Base-by-base conservation (phyloP, 2,797 vertebrate genomes). In the Spinus pinus region DNA sequence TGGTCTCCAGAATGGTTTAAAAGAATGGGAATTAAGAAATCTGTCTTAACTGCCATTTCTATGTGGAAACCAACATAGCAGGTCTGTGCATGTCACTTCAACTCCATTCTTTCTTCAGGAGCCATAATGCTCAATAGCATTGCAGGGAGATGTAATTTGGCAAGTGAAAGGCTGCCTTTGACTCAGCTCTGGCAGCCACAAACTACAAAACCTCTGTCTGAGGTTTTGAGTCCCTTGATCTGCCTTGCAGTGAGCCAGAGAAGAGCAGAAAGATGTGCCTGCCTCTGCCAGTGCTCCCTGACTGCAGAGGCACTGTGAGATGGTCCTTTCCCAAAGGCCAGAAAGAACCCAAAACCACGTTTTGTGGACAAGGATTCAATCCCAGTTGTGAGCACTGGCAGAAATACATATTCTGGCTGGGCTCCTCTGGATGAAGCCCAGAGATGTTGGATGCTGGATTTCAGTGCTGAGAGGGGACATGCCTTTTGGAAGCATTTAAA, bases 51-150 rank as follows among this genome's bases (percentile, higher is more conserved):
- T 23, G 10, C 30, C 16, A 12, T 74, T 81, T 74, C 35, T 54
- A 0, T n/a, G 20, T 75, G 72, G 50, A 85, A 90, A 56, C 4
- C 12, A 57, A 37, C 4, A 11, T 10, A 21, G 1, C 0, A 0
- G 3, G 4, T 42, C 25, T 41, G 27, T 67, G 49, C 20, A 3
- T 3, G 18, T 61, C 39, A 41, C 30, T 17, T 39, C 17, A n/a
- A 4, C 12, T 51, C 22, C 10, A 5, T n/a, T 60, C 22, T 42
- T 50, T 60, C 39, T 49, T 57, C 44, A 56, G 47, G 44, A 66
- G 54, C 31, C 4, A 2, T 64, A 44, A 51, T 25, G 18, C 28
- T 74, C 31, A 11, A 25, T 20, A 56, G 10, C 7, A 1, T 31
- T 3, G 1, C 37, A 46, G 39, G 20, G 18, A 24, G 28, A 64